Evolutionary conservation across 1,140 invertebrate species (phyloP).

Genomic region (Asobara japonica): DNA sequence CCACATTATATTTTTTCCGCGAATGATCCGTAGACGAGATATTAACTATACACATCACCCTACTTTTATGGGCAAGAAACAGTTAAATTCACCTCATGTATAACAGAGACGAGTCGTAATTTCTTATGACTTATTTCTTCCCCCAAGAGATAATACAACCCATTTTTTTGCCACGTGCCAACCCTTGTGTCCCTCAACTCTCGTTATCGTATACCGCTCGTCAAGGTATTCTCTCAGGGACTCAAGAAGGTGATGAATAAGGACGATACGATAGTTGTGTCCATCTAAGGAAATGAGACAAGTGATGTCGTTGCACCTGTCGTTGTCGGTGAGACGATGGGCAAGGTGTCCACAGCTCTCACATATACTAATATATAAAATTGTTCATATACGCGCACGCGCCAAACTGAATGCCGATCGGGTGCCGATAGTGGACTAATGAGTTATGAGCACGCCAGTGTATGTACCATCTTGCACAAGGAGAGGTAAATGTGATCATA

Average conservation of each 20-base stretch:
- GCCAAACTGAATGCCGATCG: conserved; percentile 43
- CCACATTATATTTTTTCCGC: no score
- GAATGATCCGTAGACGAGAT: no score
- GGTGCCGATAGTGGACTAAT: conserved; percentile 55
- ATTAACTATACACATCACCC: no score
- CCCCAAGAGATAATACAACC: not conserved
- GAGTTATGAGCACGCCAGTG: conserved; percentile 43
- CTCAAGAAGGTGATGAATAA: conserved; percentile 18
- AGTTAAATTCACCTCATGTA: no score
- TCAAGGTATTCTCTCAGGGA: conserved; percentile 37
- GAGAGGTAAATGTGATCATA: conserved; percentile 14
- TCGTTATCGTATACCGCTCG: conserved; percentile 45
- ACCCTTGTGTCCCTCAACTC: conserved; percentile 35
- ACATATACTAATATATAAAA: conserved; percentile 16
- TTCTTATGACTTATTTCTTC: not conserved
- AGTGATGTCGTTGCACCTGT: conserved; percentile 47
- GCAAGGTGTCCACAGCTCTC: conserved; percentile 47
- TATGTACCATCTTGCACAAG: conserved; percentile 8
- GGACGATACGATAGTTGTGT: not conserved
- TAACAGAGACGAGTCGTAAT: no score
- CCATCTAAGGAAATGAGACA: not conserved
- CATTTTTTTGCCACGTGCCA: conserved; percentile 49
- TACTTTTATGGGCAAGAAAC: no score
- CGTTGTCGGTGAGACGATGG: conserved; percentile 43
- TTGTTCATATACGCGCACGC: conserved; percentile 39